Evolutionary conservation across 2,797 vertebrate species (phyloP).

Genomic region (Staurois parvus): DNA sequence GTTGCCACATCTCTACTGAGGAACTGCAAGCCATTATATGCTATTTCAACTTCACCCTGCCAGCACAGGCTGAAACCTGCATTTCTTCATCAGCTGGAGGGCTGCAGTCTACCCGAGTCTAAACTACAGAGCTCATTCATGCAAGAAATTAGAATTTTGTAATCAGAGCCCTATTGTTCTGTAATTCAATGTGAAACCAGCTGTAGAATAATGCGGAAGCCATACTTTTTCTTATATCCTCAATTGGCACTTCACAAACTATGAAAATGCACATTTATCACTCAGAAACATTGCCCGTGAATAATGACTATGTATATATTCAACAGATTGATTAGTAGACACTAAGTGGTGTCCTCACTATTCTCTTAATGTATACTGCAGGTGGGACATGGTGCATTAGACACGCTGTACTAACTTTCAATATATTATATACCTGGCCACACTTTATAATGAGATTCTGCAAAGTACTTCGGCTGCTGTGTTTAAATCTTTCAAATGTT

Average conservation of each 20-base stretch:
- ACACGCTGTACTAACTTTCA: neutral
- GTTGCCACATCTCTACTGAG: too few species aligned
- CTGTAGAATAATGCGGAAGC: conserved; percentile 28
- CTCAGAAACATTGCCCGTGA: conserved; percentile 6
- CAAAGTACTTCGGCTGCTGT: neutral
- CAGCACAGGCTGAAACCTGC: neutral
- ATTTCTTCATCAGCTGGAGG: neutral
- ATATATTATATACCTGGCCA: conserved; percentile 8
- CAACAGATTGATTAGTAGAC: conserved; percentile 22
- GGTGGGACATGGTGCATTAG: conserved; percentile 1
- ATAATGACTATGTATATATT: conserved; percentile 6
- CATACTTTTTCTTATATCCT: conserved; percentile 7
- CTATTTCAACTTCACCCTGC: neutral
- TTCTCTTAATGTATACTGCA: neutral
- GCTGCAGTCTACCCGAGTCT: neutral
- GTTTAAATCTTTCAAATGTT: neutral
- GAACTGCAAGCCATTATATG: neutral
- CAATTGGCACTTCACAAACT: conserved; percentile 10
- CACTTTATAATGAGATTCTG: conserved; percentile 17
- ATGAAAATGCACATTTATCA: conserved; percentile 31
- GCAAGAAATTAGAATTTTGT: conserved; percentile 12
- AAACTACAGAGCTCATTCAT: conserved; percentile 16
- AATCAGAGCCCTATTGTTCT: conserved; percentile 44
- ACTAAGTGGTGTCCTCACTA: neutral
- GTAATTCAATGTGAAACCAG: conserved; percentile 8